Evolutionary conservation across 2,797 vertebrate genomes (phyloP), one percentile per base, ranked within the genome.

Genomic region (Ptychobarbus kaznakovi): DNA sequence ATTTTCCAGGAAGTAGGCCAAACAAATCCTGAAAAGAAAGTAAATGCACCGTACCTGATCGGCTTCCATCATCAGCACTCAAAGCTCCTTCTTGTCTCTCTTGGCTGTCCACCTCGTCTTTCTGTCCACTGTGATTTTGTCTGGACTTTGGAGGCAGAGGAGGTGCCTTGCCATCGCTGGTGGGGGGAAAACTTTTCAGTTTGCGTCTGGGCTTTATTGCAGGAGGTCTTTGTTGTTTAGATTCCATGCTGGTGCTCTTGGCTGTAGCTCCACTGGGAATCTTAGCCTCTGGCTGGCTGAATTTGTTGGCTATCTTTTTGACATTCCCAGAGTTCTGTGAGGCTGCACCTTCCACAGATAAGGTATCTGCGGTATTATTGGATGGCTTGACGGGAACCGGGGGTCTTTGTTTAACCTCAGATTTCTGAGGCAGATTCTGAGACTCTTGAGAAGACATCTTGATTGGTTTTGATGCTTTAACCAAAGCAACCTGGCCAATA

Each of bases 101-200:
- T 86, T 32, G 75, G 40, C 16, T 46, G 9, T 82, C 86, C 11
- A 46, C 28, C 5, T 82, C 82, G 0, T 77, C 40, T 1, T 65
- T 42, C 2, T 81, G 82, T 32, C 81, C 92, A 53, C 69, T 87
- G 25, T 73, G 82, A n/a, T 79, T 7, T 22, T 87, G 89, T 9
- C 86, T 94, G 78, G 86, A 92, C 88, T 96, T 95, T 65, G 61
- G 1, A 0, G 95, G 95, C 66, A 95, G 89, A 1, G 95, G 95
- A 0, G 95, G 95, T 0, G 92, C 91, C 86, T 90, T 88, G 68
- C 86, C 90, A 0, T 2, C 6, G 1, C 1, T 69, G 0, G 4
- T 1, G 81, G 81, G 85, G 0, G 78, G 65, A 49, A 49, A 77
- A 15, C 83, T 53, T 22, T 38, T 86, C 7, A 2, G 8, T 76